These are phyloP conservation scores for Bathynomus jamesi DNA, from an alignment of 1,140 invertebrate species.

Conservation along the genomic window DNA sequence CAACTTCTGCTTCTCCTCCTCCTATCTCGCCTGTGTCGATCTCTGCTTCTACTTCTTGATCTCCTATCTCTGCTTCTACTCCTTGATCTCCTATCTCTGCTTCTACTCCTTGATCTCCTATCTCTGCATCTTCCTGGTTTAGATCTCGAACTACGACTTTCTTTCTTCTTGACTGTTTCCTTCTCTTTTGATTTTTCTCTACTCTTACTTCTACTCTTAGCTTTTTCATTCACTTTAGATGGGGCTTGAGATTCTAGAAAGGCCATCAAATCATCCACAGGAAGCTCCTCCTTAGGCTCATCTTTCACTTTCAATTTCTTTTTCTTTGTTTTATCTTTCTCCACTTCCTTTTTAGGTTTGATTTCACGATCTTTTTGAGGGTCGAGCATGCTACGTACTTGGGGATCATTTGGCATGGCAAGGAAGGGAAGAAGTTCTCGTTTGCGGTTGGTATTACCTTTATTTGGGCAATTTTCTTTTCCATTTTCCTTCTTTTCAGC, in stretches of 20 bases:
- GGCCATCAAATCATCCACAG: slow-evolving; percentile 75
- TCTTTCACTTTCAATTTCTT: slow-evolving; percentile 38
- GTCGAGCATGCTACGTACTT: slow-evolving; percentile 40
- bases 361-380: slow-evolving; percentile 29
- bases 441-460: slow-evolving; percentile 49
- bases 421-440: slow-evolving; percentile 78
- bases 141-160: slow-evolving; percentile 12
- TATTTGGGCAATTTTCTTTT: slow-evolving; percentile 42
- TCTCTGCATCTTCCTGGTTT: slow-evolving; percentile 34
- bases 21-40: slow-evolving; percentile 41
- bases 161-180: slow-evolving; percentile 16
- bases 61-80: slow-evolving; percentile 43
- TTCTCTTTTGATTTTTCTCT: neutral
- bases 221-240: slow-evolving; percentile 39
- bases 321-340: slow-evolving; percentile 42
- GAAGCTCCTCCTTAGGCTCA: slow-evolving; percentile 45
- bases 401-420: slow-evolving; percentile 75
- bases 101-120: slow-evolving; percentile 18
- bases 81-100: slow-evolving; percentile 25
- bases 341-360: slow-evolving; percentile 41
- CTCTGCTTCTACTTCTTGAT: slow-evolving; percentile 37
- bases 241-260: slow-evolving; percentile 81
- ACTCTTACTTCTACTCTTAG: neutral
- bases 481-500: slow-evolving; percentile 28
- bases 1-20: slow-evolving; percentile 38